These are phyloP conservation scores for Vidua macroura DNA, from an alignment of 2,113 vertebrate genomes.

Conservation along the genomic window DNA sequence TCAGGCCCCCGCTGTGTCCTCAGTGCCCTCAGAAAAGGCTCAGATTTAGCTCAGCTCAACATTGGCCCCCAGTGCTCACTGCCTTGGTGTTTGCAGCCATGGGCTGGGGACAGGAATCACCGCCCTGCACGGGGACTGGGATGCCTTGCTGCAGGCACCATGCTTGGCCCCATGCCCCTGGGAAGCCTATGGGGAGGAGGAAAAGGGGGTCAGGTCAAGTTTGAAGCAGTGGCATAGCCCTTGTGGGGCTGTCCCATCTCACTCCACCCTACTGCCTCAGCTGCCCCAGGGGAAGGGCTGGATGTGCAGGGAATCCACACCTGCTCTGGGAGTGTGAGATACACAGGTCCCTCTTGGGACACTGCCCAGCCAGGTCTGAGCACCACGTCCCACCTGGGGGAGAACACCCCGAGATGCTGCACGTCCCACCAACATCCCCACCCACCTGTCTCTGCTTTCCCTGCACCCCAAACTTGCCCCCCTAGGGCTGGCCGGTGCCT, in stretches of 20 bases:
- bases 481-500: not conserved
- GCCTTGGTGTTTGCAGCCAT: not conserved
- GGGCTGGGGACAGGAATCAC: not conserved
- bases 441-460: not conserved
- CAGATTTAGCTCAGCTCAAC: accelerated
- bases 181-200: not conserved
- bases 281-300: not conserved
- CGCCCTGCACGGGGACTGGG: accelerated
- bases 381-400: accelerated
- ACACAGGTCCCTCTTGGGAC: not conserved
- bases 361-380: not conserved
- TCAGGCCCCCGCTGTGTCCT: accelerated
- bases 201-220: not conserved
- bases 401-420: accelerated
- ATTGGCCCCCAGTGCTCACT: accelerated
- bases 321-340: not conserved
- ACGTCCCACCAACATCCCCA: accelerated
- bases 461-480: not conserved
- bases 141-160: accelerated
- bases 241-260: not conserved
- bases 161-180: accelerated
- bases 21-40: not conserved
- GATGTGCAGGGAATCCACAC: not conserved
- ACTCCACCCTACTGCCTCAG: not conserved
- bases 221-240: not conserved